Base-by-base conservation (phyloP, 2,888 invertebrate species). In the Harmothoe impar region DNA sequence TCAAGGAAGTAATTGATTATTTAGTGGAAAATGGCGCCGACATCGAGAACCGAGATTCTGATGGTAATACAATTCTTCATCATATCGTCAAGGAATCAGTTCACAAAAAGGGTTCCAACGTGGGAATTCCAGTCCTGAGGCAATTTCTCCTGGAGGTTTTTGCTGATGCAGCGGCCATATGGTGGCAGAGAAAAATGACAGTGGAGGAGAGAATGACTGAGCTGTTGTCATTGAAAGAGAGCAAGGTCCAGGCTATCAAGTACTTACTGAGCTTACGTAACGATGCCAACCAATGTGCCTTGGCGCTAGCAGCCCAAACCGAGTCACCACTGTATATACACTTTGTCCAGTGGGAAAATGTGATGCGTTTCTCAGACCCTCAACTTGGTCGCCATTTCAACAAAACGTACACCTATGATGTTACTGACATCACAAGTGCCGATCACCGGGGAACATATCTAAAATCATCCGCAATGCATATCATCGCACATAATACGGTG, bases 21-120 rank as follows among this genome's bases (percentile, higher is more conserved):
- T 35, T 81, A 7, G 43, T 81, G 0, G 81, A 81, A 12, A 81
- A 81, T 43, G 81, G 81, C 0, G 81, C 81, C 23, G 81, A 81
- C 20, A 0, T 81, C 7, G 81, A 17, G n/a, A 33, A 35, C 23
- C 0, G 17, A 25, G 33, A 33, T 35, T 20, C 43, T 17, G n/a
- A 81, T 17, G 81, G 81, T 15, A 43, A 81, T 35, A 81, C 81
- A 0, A 20, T 81, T 20, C 81, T 81, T 0, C 81, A 81, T 23
- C 43, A n/a, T 10, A 81, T 81, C 0, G 72, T 72, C 0, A 23
- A n/a, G 15, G 15, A n/a, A 29, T n/a, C 72, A 29, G 29, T 72
- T 25, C 72, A 15, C 72, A 72, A 25, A 15, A 12, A 25, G 5
- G 1, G 15, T 0, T 25, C 25, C 29, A 3, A 1, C 3, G 7